Percentiles rank a stretch among this genome's conserved stretches.
Evolutionary conservation across 2,113 vertebrate species (phyloP).

Genomic region (Eudyptes chrysolophus): DNA sequence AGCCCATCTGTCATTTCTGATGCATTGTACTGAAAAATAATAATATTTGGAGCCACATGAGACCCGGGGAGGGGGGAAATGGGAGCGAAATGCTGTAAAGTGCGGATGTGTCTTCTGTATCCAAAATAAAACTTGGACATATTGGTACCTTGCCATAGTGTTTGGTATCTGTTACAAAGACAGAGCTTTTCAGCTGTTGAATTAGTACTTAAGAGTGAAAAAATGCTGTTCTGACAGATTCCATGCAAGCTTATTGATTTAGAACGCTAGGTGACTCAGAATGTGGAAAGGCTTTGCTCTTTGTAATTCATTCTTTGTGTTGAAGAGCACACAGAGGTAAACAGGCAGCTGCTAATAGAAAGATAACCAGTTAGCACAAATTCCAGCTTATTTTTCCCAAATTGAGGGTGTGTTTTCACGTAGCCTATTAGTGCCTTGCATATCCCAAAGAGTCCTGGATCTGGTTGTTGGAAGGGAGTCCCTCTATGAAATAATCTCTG

Average conservation of each 20-base stretch:
- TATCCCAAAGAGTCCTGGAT: not conserved
- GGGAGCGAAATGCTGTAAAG: not conserved
- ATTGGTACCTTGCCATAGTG: conserved; percentile 5
- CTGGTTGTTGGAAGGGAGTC: not conserved
- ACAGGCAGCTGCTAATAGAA: not conserved
- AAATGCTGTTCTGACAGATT: conserved; percentile 27
- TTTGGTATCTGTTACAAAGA: conserved; percentile 21
- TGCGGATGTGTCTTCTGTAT: conserved; percentile 16
- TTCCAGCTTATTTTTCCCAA: not conserved
- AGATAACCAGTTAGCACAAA: not conserved
- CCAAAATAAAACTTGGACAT: conserved; percentile 50
- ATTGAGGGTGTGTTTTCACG: not conserved
- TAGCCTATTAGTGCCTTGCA: not conserved
- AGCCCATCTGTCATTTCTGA: not conserved
- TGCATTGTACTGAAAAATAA: not conserved
- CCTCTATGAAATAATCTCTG: not conserved
- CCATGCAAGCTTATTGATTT: not conserved
- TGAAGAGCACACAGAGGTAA: not conserved
- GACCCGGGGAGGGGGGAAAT: not conserved
- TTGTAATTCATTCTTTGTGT: not conserved
- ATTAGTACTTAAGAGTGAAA: not conserved
- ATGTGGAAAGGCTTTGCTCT: not conserved
- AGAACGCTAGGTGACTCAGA: not conserved
- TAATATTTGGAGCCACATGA: not conserved
- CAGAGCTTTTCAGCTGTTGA: conserved; percentile 30